phyloP scores from a whole-genome alignment of 2,888 invertebrate genomes.

The Erpobdella octoculata region DNA sequence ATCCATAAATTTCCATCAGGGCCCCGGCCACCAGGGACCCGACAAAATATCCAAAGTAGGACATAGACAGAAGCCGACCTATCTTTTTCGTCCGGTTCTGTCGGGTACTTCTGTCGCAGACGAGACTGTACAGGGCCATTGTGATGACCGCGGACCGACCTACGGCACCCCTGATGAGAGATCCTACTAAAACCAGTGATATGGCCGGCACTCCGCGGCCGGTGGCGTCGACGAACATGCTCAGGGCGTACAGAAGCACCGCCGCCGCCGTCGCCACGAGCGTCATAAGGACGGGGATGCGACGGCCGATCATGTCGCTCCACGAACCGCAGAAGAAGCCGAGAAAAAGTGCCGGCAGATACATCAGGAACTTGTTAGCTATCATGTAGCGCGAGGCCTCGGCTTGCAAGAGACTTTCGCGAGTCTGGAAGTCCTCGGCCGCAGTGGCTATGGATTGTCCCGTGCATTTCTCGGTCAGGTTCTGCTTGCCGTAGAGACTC shows the following conservation, averaged over 20 bases:
- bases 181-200: slow-evolving; percentile 45
- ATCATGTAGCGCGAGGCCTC: slow-evolving; percentile 46
- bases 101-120: slow-evolving; percentile 46
- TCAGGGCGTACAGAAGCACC: slow-evolving; percentile 46
- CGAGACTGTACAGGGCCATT: slow-evolving; percentile 51
- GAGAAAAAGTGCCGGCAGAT: slow-evolving; percentile 48
- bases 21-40: slow-evolving; percentile 44
- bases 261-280: slow-evolving; percentile 48
- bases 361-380: slow-evolving; percentile 47
- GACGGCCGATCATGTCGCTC: slow-evolving; percentile 49
- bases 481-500: not conserved
- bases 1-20: slow-evolving; percentile 42
- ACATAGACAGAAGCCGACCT: slow-evolving; percentile 48
- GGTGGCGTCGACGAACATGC: slow-evolving; percentile 32
- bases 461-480: slow-evolving; percentile 23
- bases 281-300: slow-evolving; percentile 47
- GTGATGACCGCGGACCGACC: slow-evolving; percentile 51
- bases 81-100: slow-evolving; percentile 46
- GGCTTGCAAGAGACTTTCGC: slow-evolving; percentile 43
- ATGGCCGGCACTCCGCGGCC: slow-evolving; percentile 35
- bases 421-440: slow-evolving; percentile 24
- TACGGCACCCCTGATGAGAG: slow-evolving; percentile 46
- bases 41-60: slow-evolving; percentile 48
- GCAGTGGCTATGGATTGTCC: slow-evolving; percentile 16
- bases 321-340: slow-evolving; percentile 51